These are phyloP conservation scores for Temnothorax rugatulus DNA, from an alignment of 2,888 invertebrate genomes.

Conservation along the genomic window DNA sequence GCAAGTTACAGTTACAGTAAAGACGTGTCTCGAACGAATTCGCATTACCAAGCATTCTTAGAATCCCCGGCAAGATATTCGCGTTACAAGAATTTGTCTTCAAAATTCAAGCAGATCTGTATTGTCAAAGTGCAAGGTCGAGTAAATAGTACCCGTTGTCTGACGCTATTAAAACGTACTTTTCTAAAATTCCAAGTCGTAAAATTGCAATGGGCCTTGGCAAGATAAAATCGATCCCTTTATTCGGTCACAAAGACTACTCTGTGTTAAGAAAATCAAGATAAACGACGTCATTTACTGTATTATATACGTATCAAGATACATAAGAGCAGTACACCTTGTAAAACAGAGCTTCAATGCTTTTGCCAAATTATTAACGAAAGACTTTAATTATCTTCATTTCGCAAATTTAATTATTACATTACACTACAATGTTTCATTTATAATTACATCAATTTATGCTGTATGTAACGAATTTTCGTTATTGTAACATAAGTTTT, in stretches of 20 bases:
- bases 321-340: not conserved
- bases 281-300: not conserved
- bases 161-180: not conserved
- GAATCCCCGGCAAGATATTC: not conserved
- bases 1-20: not conserved
- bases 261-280: not conserved
- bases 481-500: not conserved
- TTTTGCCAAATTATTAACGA: not conserved
- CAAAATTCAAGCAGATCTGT: not conserved
- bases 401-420: not conserved
- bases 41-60: not conserved
- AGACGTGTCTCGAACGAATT: not conserved
- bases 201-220: not conserved
- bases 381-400: not conserved
- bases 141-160: not conserved
- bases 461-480: not conserved
- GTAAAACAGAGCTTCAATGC: not conserved
- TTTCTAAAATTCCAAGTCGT: not conserved
- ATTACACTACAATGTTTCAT: not conserved
- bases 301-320: not conserved
- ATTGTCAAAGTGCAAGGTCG: not conserved
- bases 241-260: not conserved
- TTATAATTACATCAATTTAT: not conserved
- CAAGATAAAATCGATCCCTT: not conserved
- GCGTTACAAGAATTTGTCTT: slow-evolving; percentile 18